These are phyloP conservation scores for Arenaria interpres DNA, from an alignment of 2,113 vertebrate genomes.

Conservation along the genomic window DNA sequence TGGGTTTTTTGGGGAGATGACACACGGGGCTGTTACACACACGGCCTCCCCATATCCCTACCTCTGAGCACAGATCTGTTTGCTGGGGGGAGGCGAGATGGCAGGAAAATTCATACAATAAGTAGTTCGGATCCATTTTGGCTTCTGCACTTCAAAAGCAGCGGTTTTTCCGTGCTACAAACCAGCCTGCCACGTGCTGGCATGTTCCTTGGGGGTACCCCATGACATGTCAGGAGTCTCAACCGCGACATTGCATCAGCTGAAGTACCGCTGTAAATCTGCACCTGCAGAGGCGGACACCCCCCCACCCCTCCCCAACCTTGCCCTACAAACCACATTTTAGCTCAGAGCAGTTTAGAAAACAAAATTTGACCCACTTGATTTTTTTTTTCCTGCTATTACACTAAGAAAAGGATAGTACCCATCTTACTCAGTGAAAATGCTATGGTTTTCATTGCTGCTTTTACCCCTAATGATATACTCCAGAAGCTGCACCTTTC, in stretches of 20 bases:
- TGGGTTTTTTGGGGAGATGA: not conserved
- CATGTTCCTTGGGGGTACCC: not conserved
- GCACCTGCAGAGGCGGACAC: not conserved
- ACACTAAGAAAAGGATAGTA: not conserved
- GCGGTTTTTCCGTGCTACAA: not conserved
- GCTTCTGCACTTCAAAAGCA: not conserved
- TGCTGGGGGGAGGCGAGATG: not conserved
- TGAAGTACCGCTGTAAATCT: not conserved
- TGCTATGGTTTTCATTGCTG: not conserved
- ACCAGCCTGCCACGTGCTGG: fast-evolving
- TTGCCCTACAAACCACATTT: not conserved
- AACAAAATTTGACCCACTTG: not conserved
- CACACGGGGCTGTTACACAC: not conserved
- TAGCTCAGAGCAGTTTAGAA: not conserved
- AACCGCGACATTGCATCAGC: not conserved
- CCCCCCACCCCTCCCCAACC: fast-evolving
- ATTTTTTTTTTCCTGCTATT: not conserved
- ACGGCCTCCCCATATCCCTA: fast-evolving
- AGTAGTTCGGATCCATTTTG: not conserved
- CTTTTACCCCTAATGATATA: not conserved
- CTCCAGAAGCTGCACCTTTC: not conserved
- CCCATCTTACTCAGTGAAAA: not conserved
- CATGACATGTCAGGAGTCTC: fast-evolving
- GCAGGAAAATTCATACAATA: not conserved
- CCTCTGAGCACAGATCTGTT: not conserved